Evolutionary conservation across 2,797 vertebrate genomes (phyloP), one percentile per base, ranked within the genome.

Genomic region (Acrocephalus scirpaceus): DNA sequence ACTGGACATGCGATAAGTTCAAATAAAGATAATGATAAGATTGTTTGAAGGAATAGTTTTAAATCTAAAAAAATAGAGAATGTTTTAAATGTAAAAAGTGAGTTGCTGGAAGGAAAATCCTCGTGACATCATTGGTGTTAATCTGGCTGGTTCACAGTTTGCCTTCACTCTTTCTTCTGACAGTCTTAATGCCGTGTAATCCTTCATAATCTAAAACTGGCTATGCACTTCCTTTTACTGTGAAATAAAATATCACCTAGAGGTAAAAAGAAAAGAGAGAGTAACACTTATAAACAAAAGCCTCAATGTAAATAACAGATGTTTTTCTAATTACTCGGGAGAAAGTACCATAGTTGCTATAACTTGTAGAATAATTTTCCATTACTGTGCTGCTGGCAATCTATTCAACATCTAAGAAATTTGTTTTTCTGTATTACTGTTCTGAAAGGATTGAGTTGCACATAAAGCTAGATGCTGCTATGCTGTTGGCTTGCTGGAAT

Each of bases 91-190:
- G 23, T n/a, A 38, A 50, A 42, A 85, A 44, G 54, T 79, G 29
- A 60, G 42, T 8, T 16, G 17, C 19, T 65, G 38, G 57, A 44
- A 85, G 25, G 53, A 44, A 65, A 88, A 65, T 80, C 25, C n/a
- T 54, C 57, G 19, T 50, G 61, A 30, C 17, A 27, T 26, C 25
- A 25, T 38, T 82, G 81, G 40, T 72, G 70, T 90, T 94, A 82
- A 85, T 83, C 53, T 74, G 38, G 10, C 45, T 54, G 34, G 13
- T 45, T 93, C 70, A 29, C 50, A 78, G 47, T 6, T 94, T 84
- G 74, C 84, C 56, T 90, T 94, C 23, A 7, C 56, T 89, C 51
- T 54, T 87, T 64, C 70, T 91, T 91, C 50, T 45, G 80, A 54
- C 51, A 47, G 57, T 74, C 9, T 54, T 83, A 77, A 54, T 3